Base-by-base conservation (phyloP, 2,113 vertebrate species). In the Lophius piscatorius region DNA sequence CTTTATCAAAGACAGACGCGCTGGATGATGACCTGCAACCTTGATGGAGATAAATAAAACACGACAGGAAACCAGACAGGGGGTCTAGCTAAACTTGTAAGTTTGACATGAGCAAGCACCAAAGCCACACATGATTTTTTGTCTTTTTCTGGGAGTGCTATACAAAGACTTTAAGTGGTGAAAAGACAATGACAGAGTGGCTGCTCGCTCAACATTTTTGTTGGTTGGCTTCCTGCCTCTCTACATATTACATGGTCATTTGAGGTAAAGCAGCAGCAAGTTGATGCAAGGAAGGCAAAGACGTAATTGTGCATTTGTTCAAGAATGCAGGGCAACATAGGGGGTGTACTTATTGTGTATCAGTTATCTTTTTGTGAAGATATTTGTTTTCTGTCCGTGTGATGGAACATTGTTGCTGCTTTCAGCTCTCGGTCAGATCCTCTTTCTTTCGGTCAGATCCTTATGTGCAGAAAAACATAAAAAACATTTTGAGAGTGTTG, bases 161-260 rank as follows among this genome's bases (percentile, higher is more conserved):
- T 36, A 52, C 56, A 70, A 71, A 70, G 68, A 69, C 49, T 76
- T 11, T 72, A 74, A 66, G 48, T 34, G 34, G 59, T 16, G 41
- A 68, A 45, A 13, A 80, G 73, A 83, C 79, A 76, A 81, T 83
- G 82, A 83, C 45, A 84, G 76, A 77, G 60, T 70, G 39, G 59
- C 64, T 70, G 45, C 47, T 70, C 41, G 71, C 71, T 71, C 38
- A 60, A 38, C 60, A 63, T 80, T 76, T 84, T 75, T 64, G 51
- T 59, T 40, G 20, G 63, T 61, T 61, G 63, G 63, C 76, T 73
- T 81, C 76, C 81, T 78, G 74, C 72, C 58, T 68, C 52, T 39
- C 52, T 45, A 47, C 50, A 55, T 48, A 41, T 84, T 66, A 81
- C 72, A 69, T 78, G 72, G 83, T 84, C 75, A 80, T 88, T 87